phyloP scores from a whole-genome alignment of 1,140 invertebrate genomes.

The Himalopsyche phryganea region DNA sequence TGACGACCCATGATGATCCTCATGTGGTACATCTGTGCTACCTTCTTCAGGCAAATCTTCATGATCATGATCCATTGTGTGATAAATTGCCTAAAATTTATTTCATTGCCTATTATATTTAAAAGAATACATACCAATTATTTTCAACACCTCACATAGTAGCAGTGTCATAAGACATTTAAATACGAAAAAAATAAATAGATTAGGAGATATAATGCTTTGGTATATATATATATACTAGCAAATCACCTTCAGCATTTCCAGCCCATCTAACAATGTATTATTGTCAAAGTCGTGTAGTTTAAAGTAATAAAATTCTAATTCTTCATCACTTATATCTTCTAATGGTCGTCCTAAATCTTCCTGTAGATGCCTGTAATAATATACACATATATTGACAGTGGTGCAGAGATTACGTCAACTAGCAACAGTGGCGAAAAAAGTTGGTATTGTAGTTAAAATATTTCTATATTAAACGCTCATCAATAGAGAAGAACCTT shows the following conservation, averaged over 20 bases:
- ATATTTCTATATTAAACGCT: too few relatives aligned
- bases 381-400: neutral
- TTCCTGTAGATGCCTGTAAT: conserved; percentile 67
- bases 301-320: conserved; percentile 66
- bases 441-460: too few relatives aligned
- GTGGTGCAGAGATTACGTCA: too few relatives aligned
- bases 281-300: conserved; percentile 80
- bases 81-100: conserved; percentile 58
- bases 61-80: conserved; percentile 56
- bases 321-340: conserved; percentile 68
- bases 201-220: too few relatives aligned
- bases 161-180: too few relatives aligned
- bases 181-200: too few relatives aligned
- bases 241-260: conserved; percentile 64
- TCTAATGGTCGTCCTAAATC: conserved; percentile 62
- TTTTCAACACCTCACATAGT: too few relatives aligned
- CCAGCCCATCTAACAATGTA: conserved; percentile 74
- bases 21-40: conserved; percentile 39
- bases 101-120: neutral
- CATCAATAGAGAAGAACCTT: too few relatives aligned
- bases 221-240: too few relatives aligned
- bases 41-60: conserved; percentile 39
- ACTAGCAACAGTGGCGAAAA: too few relatives aligned
- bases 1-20: conserved; percentile 21
- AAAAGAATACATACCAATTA: neutral